Evolutionary conservation across 2,113 vertebrate genomes (phyloP), one percentile per base, ranked within the genome.

Genomic region (Tauraco erythrolophus): DNA sequence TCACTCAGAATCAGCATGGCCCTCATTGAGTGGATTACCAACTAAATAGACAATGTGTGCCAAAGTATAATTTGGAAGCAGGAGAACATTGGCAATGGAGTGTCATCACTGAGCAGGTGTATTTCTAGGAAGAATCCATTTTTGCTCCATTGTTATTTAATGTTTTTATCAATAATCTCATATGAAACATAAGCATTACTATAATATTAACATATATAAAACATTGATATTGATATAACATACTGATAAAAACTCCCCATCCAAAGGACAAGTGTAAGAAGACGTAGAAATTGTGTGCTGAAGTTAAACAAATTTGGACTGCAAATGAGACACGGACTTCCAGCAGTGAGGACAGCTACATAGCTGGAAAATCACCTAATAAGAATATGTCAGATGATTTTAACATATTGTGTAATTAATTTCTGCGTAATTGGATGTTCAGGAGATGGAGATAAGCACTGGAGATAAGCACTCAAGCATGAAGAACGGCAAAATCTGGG

Each of bases 381-480:
- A 57, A 54, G 74, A 85, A 10, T 68, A 45, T 53, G 64, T 82
- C 78, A 79, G 53, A 48, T 93, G 8, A 64, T 70, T 89, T 92
- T 68, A 75, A 90, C 11, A 22, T 2, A 33, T n/a, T 31, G 24
- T 65, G 19, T 61, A 77, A 70, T 60, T 84, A 94, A 74, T 88
- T 76, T 30, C 19, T 11, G 1, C 0, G 0, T 66, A 85, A 71
- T 0, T 72, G 33, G 39, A 39, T 82, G 35, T 23, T 88, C 27
- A 79, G 48, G 27, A 76, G 48, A 60, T 45, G 35, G 30, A 76
- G 84, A 39, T 45, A 64, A 75, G 28, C 19, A 46, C 35, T 45
- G 35, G 30, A 76, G 84, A 39, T 45, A 64, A 71, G 28, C 19
- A 46, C 35, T 76, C 33, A 35, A 8, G n/a, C 14, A 46, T 27